Base-by-base conservation (phyloP, 2,113 vertebrate genomes). In the Chelonoidis abingdonii region DNA sequence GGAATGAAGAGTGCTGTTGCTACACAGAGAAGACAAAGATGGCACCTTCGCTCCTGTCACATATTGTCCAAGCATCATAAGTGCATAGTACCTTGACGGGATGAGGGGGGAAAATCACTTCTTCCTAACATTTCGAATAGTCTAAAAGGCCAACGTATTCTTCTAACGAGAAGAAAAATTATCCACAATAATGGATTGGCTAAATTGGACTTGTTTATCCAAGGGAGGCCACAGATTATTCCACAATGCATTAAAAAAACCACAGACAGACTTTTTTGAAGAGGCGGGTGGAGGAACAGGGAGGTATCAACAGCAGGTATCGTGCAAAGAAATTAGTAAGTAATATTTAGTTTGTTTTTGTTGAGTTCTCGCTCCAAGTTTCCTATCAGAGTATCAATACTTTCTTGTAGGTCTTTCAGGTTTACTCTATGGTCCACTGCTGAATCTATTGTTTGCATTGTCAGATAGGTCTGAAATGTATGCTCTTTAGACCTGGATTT, bases 341-440 rank as follows among this genome's bases (percentile, higher is more conserved):
- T 98, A 57, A 98, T 98, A 38, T 98, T 99, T 59, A 99, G 97
- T 94, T 99, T 99, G 97, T 99, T 99, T 97, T 99, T 99, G 98
- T 99, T 99, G 89, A 99, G 99, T 96, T 99, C 99, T 95, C 98
- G 97, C 97, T 99, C 99, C 97, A 99, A 98, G 98, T 99, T 99
- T 97, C 99, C 99, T 95, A 99, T 99, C 90, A 99, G 97, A 12
- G 98, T 99, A 97, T 99, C 99, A 16, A 99, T 99, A 95, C 99
- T 99, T 98, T 99, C 99, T 98, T 99, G 99, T 93, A 99, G 98
- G 97, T 99, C 99, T 95, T 98, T 99, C 97, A 99, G 99, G 98
- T 99, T 99, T 47, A 99, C 99, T 84, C 98, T 98, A 97, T 98
- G 98, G 95, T 98, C 98, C 88, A 98, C 98, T 0, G 97, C 98